Evolutionary conservation across 2,888 invertebrate species (phyloP).

Genomic region (Idaea biselata): DNA sequence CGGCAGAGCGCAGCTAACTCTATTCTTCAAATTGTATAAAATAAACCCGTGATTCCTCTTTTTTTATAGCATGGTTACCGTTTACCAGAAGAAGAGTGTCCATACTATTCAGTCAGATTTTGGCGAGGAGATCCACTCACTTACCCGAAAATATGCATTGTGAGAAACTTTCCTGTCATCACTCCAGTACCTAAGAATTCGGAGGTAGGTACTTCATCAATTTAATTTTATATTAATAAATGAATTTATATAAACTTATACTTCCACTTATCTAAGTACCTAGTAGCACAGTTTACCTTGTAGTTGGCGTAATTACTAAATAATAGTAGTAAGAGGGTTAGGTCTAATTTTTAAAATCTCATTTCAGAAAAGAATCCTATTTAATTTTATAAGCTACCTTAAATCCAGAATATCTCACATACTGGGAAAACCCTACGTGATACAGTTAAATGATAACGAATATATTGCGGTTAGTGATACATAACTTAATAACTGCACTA

Average conservation of each 20-base stretch:
- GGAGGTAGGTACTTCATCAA: no score
- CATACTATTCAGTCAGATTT: slow-evolving; percentile 60
- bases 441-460: slow-evolving; percentile 29
- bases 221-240: no score
- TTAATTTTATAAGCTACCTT: slow-evolving; percentile 51
- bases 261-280: no score
- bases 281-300: no score
- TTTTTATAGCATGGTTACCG: slow-evolving; percentile 64
- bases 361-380: slow-evolving; percentile 47
- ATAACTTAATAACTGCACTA: not conserved
- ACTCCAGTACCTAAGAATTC: slow-evolving; percentile 52
- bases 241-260: no score
- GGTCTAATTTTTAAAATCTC: no score
- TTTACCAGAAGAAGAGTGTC: slow-evolving; percentile 56
- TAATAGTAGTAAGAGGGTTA: no score
- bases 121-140: slow-evolving; percentile 71
- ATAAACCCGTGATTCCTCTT: slow-evolving; percentile 2
- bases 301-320: no score
- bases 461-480: slow-evolving; percentile 5
- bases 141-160: slow-evolving; percentile 62
- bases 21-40: not conserved
- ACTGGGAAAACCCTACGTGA: slow-evolving; percentile 44
- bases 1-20: no score
- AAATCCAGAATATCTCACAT: slow-evolving; percentile 51
- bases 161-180: slow-evolving; percentile 57